Evolutionary conservation across 2,113 vertebrate species (phyloP), one percentile per base, ranked within the genome.

Genomic region (Gopherus flavomarginatus): DNA sequence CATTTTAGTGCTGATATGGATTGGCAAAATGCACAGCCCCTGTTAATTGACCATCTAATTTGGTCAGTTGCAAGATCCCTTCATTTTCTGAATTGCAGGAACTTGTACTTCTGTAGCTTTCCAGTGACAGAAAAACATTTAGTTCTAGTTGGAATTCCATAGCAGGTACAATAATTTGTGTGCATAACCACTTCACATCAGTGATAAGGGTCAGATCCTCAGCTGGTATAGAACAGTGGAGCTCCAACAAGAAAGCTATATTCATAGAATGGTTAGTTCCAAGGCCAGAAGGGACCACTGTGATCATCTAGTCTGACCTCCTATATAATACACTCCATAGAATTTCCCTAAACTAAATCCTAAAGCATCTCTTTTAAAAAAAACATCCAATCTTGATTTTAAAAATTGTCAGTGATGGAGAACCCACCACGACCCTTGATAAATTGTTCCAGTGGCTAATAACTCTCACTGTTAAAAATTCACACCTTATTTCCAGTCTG

Each of bases 161-260:
- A 95, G 81, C 75, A 89, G 89, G 49, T 94, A 87, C 69, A 72
- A 83, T 95, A 90, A 94, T 90, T 86, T 90, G 87, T 59, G 96
- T 88, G 59, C 85, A 92, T 7, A 89, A 82, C 19, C 54, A 80
- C 86, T 93, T 89, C 81, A 90, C 93, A 91, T 94, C 87, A 62
- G 79, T 86, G 93, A 72, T 85, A 90, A 0, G 0, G 95, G 87
- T 92, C 89, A 85, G 86, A 93, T 96, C 92, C 93, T 95, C 87
- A 96, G 79, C 92, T 95, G 87, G 92, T 0, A 35, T 92, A 96
- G 95, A 95, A 88, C 87, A 95, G 69, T 90, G 90, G 81, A 77
- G 42, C 65, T 90, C 79, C 27, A 6, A 79, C 1, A 0, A 47
- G 86, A 57, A 86, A 90, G 81, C 52, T 93, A 44, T 93, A 90